Evolutionary conservation across 2,797 vertebrate genomes (phyloP).

Genomic region (Myripristis murdjan): DNA sequence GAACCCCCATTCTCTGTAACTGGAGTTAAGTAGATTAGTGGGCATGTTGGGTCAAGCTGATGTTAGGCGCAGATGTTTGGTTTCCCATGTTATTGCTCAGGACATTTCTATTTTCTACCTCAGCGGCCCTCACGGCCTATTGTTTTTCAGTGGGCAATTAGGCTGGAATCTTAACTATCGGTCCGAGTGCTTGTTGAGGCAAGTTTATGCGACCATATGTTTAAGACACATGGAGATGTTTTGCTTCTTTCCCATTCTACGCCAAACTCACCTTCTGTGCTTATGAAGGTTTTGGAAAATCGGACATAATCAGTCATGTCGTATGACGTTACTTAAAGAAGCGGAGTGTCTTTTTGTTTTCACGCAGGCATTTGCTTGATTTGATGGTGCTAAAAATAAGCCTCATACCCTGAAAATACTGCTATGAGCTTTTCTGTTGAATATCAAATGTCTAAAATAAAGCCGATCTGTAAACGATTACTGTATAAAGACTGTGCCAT

Average conservation of each 20-base stretch:
- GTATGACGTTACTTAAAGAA: neutral
- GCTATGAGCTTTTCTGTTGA: neutral
- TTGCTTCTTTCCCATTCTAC: slow-evolving; percentile 59
- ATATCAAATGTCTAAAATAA: slow-evolving; percentile 14
- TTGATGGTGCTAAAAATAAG: neutral
- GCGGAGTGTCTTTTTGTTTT: neutral
- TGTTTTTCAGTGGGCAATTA: slow-evolving; percentile 32
- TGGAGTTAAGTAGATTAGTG: slow-evolving; percentile 22
- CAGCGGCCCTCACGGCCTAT: neutral
- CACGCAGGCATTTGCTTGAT: neutral
- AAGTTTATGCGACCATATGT: slow-evolving; percentile 42
- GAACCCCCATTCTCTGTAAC: neutral
- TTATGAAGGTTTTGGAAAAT: slow-evolving; percentile 33
- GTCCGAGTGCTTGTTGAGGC: slow-evolving; percentile 33
- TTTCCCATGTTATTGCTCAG: neutral
- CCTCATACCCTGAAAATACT: neutral
- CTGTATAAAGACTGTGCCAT: neutral
- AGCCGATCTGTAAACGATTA: neutral
- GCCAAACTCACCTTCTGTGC: slow-evolving; percentile 36
- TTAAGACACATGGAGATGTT: slow-evolving; percentile 52
- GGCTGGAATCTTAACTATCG: slow-evolving; percentile 38
- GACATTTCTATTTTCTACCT: slow-evolving; percentile 24
- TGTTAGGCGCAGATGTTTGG: slow-evolving; percentile 35
- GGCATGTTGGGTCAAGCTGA: slow-evolving; percentile 29
- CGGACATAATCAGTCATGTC: slow-evolving; percentile 11